These are phyloP conservation scores for Columba janthina DNA, from an alignment of 2,113 vertebrate species.

Conservation along the genomic window DNA sequence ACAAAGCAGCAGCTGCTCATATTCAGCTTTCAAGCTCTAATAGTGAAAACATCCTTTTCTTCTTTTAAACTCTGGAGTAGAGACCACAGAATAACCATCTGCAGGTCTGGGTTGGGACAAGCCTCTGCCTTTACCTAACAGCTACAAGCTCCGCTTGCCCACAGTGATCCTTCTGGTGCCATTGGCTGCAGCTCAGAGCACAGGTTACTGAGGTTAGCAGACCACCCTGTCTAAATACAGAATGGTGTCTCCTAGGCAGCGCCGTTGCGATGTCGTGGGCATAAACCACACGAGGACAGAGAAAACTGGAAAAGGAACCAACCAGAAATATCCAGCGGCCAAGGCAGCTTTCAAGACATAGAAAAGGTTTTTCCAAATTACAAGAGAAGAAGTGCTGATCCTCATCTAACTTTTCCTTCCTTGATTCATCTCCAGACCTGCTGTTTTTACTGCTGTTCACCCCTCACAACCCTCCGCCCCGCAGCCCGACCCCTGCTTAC, in stretches of 20 bases:
- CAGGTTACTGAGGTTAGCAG: background rate
- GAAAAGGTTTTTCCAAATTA: background rate
- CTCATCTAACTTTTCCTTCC: background rate
- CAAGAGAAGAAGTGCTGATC: background rate
- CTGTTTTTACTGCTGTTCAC: background rate
- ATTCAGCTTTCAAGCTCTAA: background rate
- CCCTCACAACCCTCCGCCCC: background rate
- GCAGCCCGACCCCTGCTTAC: constrained; percentile 61
- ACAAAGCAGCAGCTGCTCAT: background rate
- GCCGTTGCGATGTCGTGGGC: rapidly evolving
- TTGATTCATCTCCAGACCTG: background rate
- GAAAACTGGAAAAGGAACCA: background rate
- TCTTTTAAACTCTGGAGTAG: background rate
- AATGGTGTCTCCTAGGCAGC: background rate
- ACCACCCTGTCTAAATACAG: background rate
- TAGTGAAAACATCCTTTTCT: background rate
- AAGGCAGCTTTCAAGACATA: background rate
- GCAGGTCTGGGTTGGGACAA: background rate
- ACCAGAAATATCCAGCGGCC: background rate
- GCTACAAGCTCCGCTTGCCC: background rate
- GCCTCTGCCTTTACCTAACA: background rate
- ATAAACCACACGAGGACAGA: background rate
- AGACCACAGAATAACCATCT: background rate
- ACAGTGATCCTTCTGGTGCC: background rate
- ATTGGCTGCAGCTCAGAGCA: background rate